Evolutionary conservation across 2,797 vertebrate genomes (phyloP), one percentile per base, ranked within the genome.

Genomic region (Setipinna tenuifilis): DNA sequence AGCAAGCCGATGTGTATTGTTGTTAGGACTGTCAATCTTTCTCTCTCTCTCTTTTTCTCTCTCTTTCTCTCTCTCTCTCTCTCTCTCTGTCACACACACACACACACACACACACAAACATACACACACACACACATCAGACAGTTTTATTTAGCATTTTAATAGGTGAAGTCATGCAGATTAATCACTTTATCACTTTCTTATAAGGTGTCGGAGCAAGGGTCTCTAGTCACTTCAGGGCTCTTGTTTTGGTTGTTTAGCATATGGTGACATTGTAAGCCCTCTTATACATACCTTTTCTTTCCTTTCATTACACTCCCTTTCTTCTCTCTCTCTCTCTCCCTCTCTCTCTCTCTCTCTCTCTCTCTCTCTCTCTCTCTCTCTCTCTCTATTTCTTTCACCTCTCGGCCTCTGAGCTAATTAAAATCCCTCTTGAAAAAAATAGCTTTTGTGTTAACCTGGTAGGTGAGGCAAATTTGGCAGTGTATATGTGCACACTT

Each of bases 321-420:
- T 41, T 41, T 41, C 35, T 41, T 41, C 41, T 19, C 4, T 44
- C 75, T 71, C 9, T 31, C 17, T 71, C 2, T 23, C 65, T 71
- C 9, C 14, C 65, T 71, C 9, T 31, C 65, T n/a, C n/a, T 23
- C n/a, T 17, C 65, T 71, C n/a, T 23, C 65, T 28, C n/a, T 23
- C 65, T 71, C 17, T 23, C 65, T 71, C n/a, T 23, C 65, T 71
- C 65, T n/a, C 65, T 71, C n/a, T 71, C 65, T 71, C n/a, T 71
- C 12, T 50, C 90, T 80, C 87, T 62, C 46, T 90, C 88, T 61
- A 57, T 11, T 82, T 84, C 75, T 81, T 85, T 84, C 71, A 41
- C 28, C 16, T 0, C 3, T 19, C 0, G 17, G 17, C 14, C 11
- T 28, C 28, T 17, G 28, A 75, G 28, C 28, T 75, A 19, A 75